Evolutionary conservation across 2,888 invertebrate genomes (phyloP), one percentile per base, ranked within the genome.

Genomic region (Polyommatus iphigenia): DNA sequence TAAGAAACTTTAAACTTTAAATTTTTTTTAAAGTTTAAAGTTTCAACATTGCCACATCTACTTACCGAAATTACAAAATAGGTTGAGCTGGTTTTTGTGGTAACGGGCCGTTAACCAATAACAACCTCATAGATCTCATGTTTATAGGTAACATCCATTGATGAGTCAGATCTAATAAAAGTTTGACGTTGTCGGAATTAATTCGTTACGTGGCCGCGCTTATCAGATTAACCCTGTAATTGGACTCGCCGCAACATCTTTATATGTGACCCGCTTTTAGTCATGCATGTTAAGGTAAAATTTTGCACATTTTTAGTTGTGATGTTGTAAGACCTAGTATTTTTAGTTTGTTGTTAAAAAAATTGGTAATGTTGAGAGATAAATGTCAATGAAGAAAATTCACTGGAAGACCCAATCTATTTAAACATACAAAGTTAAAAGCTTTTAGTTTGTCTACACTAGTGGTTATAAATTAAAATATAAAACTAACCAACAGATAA

Each of bases 81-180:
- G 57, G 18, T n/a, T 57, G 57, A 57, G 6, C 57, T 41, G 15
- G 57, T n/a, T 57, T n/a, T n/a, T 18, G 57, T n/a, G n/a, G 18
- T 57, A 57, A 18, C 10, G 3, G 20, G 20, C 29, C 54, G 24
- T 50, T 29, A 29, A 75, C 50, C 75, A 24, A 75, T 75, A 32
- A 75, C 29, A 24, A 10, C 59, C 29, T 24, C 10, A 4, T 59
- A 59, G 72, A 77, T 36, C 29, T 71, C 71, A 89, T 89, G 89
- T 91, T 90, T 89, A 88, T 77, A 88, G 88, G 86, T 90, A 91
- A 86, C 89, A 91, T 91, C 91, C 91, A 91, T 89, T 89, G 89
- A 91, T 89, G 87, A 83, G 85, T 83, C 83, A 86, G 88, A 87
- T 85, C 87, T 84, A 86, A 83, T 82, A 83, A 83, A 83, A 82